Evolutionary conservation across 2,797 vertebrate species (phyloP), one percentile per base, ranked within the genome.

Genomic region (Danionella dracula): DNA sequence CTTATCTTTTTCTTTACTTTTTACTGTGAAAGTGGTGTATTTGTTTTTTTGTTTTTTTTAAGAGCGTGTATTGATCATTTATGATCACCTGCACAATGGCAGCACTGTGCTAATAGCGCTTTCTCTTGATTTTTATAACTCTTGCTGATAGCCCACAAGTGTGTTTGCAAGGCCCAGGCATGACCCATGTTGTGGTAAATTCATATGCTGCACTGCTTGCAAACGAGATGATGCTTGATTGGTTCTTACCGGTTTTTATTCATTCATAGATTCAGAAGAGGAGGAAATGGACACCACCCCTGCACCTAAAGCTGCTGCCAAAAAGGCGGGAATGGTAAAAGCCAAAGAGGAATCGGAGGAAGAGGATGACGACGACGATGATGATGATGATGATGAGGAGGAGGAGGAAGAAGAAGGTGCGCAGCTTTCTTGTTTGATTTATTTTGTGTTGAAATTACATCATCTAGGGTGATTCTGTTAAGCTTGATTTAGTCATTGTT

Each of bases 261-360:
- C 3, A 66, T 0, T 78, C 81, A 53, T 45, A 96, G 93, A 93
- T 0, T 96, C 93, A 9, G 94, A 94, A 56, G 94, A 95, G 50
- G 92, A 78, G 29, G 86, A 92, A 61, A 97, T 98, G 96, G 96
- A 98, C 54, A 91, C 86, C 0, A 66, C 87, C 5, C 87, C 93
- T 38, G 86, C 85, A 3, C 83, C 84, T 35, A 79, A 81, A 53
- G 79, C 77, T 15, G 54, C 78, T 1, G 61, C 85, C 38, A 98
- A 97, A 79, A 97, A 97, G 76, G 76, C 91, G 4, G 86, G 89
- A 34, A 88, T 88, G 83, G 90, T 92, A 13, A 95, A 92, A 59
- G 86, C 84, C 3, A 90, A 93, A 61, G 90, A 93, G 58, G 93
- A 94, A 5, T 93, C 93, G 0, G 93, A 94, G 0, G 93, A 94